A percentile compares a stretch with the other conserved stretches of the same genome.
Evolutionary conservation across 2,888 invertebrate genomes (phyloP).

Genomic region (Anthoptus insignis): DNA sequence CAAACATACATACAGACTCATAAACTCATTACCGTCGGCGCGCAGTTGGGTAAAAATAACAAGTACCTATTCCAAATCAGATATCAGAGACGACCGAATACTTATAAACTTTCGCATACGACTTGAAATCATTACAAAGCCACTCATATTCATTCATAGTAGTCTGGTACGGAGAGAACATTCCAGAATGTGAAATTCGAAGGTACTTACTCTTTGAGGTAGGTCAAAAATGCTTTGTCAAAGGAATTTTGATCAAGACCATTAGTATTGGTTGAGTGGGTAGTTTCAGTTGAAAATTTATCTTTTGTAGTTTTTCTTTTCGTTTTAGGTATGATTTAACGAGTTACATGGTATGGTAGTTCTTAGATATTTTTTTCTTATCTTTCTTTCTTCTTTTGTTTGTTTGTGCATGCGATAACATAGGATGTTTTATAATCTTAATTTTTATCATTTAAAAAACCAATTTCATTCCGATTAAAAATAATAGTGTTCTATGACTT

Average conservation of each 20-base stretch:
- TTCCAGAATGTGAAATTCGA: constrained; percentile 8
- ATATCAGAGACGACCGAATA: not conserved
- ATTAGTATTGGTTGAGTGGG: constrained; percentile 8
- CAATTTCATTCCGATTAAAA: no score
- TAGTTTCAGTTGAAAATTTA: constrained; percentile 10
- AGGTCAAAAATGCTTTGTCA: constrained; percentile 21
- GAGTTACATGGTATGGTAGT: not conserved
- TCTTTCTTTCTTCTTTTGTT: no score
- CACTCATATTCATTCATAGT: not conserved
- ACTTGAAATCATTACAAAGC: not conserved
- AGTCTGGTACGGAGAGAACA: constrained; percentile 1
- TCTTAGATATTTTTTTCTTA: no score
- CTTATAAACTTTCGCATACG: not conserved
- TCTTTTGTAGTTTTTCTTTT: not conserved
- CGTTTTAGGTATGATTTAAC: not conserved
- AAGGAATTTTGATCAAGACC: constrained; percentile 24
- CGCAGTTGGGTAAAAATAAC: no score
- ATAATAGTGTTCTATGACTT: no score
- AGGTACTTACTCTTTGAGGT: constrained; percentile 18
- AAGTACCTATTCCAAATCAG: not conserved
- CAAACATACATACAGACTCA: no score
- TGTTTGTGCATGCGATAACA: no score
- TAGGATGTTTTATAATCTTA: no score
- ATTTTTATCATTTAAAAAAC: no score
- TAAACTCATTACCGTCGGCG: no score